Base-by-base conservation (phyloP, 2,113 vertebrate species). In the Bombycilla garrulus region DNA sequence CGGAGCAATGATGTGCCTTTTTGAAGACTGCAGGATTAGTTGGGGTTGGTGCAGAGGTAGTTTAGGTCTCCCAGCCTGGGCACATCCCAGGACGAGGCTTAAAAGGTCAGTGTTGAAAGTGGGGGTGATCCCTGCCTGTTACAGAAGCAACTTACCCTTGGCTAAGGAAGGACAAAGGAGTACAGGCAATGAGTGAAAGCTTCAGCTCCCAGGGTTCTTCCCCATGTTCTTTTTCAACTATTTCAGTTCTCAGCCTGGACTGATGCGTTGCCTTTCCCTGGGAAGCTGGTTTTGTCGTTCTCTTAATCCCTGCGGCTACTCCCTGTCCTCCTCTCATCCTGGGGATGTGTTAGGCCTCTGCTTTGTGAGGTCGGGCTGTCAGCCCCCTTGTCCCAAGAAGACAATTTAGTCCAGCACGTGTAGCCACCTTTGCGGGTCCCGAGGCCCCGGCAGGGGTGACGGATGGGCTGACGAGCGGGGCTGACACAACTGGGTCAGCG, bases 361-460 rank as follows among this genome's bases (percentile, higher is more conserved):
- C 90, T 97, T 97, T 96, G 94, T 58, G 69, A 83, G 91, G 84
- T 97, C 91, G 92, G 95, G 93, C 85, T 97, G 97, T 96, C 98
- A 98, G 93, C 61, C 84, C 82, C 81, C 79, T 97, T 86, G 89
- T 96, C 45, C 69, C 95, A 65, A 93, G 84, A 97, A 97, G 97
- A 98, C 94, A 97, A 98, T 98, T 98, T 98, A 92, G 81, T 87
- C 66, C 54, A 57, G 90, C 91, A 89, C 35, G 35, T 96, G 92
- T 88, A 96, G 95, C 82, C 93, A 94, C 97, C 90, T 97, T 95
- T 26, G 35, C 79, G 65, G 95, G 94, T 95, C 95, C 95, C 2
- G 26, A 85, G 51, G 91, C 86, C 96, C 70, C 8, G 14, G 95
- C 95, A 97, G 97, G 18, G 1, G 17, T 98, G 97, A 98, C 90